Evolutionary conservation across 1,140 invertebrate genomes (phyloP).

Genomic region (Tribolium castaneum): DNA sequence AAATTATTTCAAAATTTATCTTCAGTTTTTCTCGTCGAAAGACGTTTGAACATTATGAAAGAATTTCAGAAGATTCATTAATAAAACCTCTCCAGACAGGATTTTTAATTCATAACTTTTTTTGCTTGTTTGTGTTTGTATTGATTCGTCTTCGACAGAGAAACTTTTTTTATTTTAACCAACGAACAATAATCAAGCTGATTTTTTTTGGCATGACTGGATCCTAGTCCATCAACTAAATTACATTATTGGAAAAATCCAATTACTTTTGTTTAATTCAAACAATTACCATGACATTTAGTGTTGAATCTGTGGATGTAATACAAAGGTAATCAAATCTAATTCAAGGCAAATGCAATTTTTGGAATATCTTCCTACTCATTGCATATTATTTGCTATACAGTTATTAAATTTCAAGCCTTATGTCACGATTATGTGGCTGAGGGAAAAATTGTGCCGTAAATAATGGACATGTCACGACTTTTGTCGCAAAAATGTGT

Average conservation of each 20-base stretch:
- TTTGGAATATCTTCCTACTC: not conserved
- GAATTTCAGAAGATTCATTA: not conserved
- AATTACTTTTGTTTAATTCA: no score
- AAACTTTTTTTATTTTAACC: not conserved
- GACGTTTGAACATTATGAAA: not conserved
- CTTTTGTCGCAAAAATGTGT: not conserved
- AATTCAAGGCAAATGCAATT: not conserved
- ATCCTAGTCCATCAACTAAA: no score
- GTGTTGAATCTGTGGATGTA: no score
- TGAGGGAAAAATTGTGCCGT: not conserved
- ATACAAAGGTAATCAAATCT: no score
- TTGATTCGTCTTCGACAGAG: not conserved
- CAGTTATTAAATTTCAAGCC: not conserved
- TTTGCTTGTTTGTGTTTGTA: not conserved
- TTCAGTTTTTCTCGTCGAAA: not conserved
- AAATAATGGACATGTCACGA: not conserved
- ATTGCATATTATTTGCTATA: not conserved
- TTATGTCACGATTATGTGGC: not conserved
- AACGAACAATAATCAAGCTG: not conserved
- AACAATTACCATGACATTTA: no score
- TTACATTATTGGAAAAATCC: no score
- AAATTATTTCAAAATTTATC: not conserved
- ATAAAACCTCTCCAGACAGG: not conserved
- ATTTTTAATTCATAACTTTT: not conserved
- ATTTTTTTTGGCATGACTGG: no score